Percentiles rank a stretch among this genome's conserved stretches.
These are phyloP conservation scores for Spheniscus mendiculus DNA, from an alignment of 2,113 vertebrate genomes.

Conservation along the genomic window DNA sequence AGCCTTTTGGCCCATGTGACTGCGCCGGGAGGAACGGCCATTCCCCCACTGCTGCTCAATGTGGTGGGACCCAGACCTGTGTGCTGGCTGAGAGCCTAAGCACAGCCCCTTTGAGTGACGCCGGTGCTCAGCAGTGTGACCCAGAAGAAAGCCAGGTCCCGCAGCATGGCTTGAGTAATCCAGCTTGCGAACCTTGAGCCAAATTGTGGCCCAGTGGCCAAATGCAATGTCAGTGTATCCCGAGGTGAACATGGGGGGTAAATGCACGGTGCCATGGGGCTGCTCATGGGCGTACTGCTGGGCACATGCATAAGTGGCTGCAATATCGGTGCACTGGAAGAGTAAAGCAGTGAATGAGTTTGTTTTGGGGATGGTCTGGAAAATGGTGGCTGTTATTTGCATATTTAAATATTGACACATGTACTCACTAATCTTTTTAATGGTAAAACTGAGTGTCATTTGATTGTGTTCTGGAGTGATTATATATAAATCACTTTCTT, in stretches of 20 bases:
- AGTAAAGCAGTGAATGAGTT: not conserved
- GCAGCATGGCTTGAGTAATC: not conserved
- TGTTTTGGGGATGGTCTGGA: not conserved
- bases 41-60: not conserved
- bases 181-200: not conserved
- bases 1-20: accelerated
- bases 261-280: not conserved
- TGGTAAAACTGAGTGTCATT: not conserved
- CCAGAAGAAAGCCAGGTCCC: not conserved
- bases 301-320: not conserved
- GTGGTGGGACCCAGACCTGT: not conserved
- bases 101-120: accelerated
- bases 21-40: accelerated
- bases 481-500: not conserved
- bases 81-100: not conserved
- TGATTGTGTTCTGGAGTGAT: not conserved
- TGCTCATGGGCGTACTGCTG: accelerated
- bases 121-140: not conserved
- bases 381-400: not conserved
- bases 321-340: not conserved
- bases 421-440: not conserved
- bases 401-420: not conserved
- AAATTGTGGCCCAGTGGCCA: not conserved
- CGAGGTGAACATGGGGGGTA: accelerated
- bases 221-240: not conserved